Evolutionary conservation across 2,888 invertebrate species (phyloP).

Genomic region (Blastobasis lacticolella): DNA sequence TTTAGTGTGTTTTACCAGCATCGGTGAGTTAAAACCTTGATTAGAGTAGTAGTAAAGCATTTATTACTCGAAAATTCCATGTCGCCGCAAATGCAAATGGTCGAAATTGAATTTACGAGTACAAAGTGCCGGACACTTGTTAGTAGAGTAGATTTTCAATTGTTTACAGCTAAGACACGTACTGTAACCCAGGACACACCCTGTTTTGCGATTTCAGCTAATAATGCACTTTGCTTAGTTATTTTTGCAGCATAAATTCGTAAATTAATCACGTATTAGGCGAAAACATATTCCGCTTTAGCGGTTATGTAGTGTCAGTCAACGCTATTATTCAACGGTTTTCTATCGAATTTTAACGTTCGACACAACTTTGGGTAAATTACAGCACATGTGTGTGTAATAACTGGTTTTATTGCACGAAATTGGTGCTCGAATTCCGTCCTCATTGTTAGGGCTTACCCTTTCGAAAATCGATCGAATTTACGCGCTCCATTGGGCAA

Average conservation of each 20-base stretch:
- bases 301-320: background rate
- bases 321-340: background rate
- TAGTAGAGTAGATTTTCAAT: background rate
- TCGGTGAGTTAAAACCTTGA: slow-evolving; percentile 36
- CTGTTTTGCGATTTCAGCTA: slow-evolving; percentile 2
- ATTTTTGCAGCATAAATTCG: background rate
- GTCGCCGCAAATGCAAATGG: background rate
- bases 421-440: background rate
- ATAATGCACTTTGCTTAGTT: background rate
- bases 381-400: slow-evolving; percentile 4
- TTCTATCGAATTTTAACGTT: background rate
- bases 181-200: slow-evolving; percentile 11
- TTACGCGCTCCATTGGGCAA: slow-evolving; percentile 12
- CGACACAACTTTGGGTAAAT: background rate
- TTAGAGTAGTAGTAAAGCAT: background rate
- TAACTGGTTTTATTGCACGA: slow-evolving; percentile 6
- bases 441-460: background rate
- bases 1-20: slow-evolving; percentile 27
- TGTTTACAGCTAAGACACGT: slow-evolving; percentile 14
- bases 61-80: background rate
- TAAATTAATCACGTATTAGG: background rate
- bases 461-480: slow-evolving; percentile 6
- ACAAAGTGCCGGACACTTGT: background rate
- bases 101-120: background rate
- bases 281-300: background rate